phyloP scores from a whole-genome alignment of 2,797 vertebrate species.

The Phaenicophaeus curvirostris region DNA sequence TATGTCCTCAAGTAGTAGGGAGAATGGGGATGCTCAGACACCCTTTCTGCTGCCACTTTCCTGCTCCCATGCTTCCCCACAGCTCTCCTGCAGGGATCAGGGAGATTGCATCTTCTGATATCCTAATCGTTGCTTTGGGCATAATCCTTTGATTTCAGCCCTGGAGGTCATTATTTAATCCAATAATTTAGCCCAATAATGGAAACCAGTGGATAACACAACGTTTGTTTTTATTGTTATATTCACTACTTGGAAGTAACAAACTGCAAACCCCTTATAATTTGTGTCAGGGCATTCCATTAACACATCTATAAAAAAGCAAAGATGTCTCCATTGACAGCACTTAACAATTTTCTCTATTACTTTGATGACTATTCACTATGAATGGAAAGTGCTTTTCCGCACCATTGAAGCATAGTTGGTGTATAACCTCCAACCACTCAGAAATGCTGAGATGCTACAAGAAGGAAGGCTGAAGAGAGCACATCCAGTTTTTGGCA shows the following conservation, averaged over 20 bases:
- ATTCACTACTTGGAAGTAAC: not conserved
- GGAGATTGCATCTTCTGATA: not conserved
- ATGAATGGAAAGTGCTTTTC: constrained; percentile 50
- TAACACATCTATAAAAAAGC: not conserved
- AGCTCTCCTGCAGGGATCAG: not conserved
- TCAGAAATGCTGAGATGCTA: not conserved
- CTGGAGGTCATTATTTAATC: not conserved
- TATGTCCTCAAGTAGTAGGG: accelerated
- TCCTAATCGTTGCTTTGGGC: not conserved
- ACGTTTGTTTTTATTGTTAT: constrained; percentile 27
- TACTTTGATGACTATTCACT: constrained; percentile 13
- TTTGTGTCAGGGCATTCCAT: not conserved
- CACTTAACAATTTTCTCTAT: constrained; percentile 37
- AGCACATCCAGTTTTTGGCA: not conserved
- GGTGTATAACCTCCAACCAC: not conserved
- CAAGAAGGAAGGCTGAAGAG: not conserved
- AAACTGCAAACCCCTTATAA: not conserved
- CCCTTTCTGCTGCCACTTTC: not conserved
- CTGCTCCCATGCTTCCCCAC: not conserved
- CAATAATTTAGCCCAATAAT: not conserved
- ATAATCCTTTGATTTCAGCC: constrained; percentile 14
- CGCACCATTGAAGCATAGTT: not conserved
- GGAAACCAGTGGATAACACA: not conserved
- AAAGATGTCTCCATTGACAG: not conserved
- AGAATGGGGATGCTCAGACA: not conserved